Base-by-base conservation (phyloP, 2,797 vertebrate species). In the Epinephelus awoara region DNA sequence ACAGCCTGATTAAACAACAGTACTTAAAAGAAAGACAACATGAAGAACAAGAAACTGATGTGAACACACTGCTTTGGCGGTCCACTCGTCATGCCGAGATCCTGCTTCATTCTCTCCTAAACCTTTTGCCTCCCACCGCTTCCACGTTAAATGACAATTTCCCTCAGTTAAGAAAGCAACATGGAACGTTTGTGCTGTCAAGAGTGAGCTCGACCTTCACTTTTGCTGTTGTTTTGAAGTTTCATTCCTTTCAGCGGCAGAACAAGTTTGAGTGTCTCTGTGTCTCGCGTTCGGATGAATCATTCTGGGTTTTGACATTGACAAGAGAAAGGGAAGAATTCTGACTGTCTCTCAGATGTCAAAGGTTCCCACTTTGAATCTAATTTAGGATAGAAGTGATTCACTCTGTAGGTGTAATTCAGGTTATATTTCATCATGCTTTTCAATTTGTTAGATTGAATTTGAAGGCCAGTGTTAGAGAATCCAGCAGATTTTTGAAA, bases 11-110 rank as follows among this genome's bases (percentile, higher is more conserved):
- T 27, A 50, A 79, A 74, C 61, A 68, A 19, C 47, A 6, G 5
- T 18, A 6, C 40, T 44, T 5, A 2, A 58, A 63, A 25, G 7
- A 42, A 75, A 49, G 51, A 58, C 49, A 18, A 46, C 66, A 23
- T 40, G 68, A 66, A 59, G 77, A 40, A 73, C 21, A 10, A 67
- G 27, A 52, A 4, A 9, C 14, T 49, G 67, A 85, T n/a, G n/a
- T 6, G 14, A 21, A 15, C 34, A 65, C 0, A 10, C 21, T 3
- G 18, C 59, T 51, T 40, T 38, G 19, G 67, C 6, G 25, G 13
- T 17, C 38, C n/a, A 15, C 17, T 2, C 19, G 21, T 61, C 6
- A 13, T 5, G 50, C 50, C 34, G 40, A 29, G 34, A 51, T 63
- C 71, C 17, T 21, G 46, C 63, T 65, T 62, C 6, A 18, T 12